Base-by-base conservation (phyloP, 2,797 vertebrate genomes). In the Cryptoprocta ferox region DNA sequence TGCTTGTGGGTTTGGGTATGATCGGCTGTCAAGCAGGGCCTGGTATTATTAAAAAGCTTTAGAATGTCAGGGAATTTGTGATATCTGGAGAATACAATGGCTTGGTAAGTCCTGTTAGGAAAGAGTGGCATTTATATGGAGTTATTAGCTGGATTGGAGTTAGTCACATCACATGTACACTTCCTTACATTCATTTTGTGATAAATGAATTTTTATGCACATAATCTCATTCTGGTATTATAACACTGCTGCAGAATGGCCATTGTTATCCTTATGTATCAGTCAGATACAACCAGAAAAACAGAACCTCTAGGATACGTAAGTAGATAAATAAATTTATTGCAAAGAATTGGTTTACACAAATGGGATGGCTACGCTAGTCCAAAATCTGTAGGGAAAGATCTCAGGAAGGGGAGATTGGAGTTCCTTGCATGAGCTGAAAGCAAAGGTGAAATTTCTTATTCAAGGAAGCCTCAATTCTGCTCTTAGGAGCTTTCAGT, bases 281-380 rank as follows among this genome's bases (percentile, higher is more conserved):
- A 35, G 30, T 94, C 16, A 92, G 24, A 28, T 78, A 53, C 88
- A 89, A 76, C 19, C n/a, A 91, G 39, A 91, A 66, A 89, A 86
- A 39, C 15, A 86, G 68, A 78, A 39, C 18, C 18, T 7, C 4
- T 30, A 59, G 26, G 39, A 56, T 66, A 14, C 26, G 53, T n/a
- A 2, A 37, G 26, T 35, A 35, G 24, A 16, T 5, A 45, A 35
- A 68, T 76, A n/a, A 37, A 28, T 76, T 32, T 53, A 30, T 81
- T 65, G 26, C 12, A 78, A 53, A 24, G 13, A 32, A 80, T 53
- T 71, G 48, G 70, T 28, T 84, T 85, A 48, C 1, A 16, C 6
- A 56, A 81, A 28, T 37, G 1, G 39, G 16, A 0, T 70, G 48
- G 12, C 11, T 50, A n/a, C 7, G 19, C n/a, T 81, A 73, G 78